A percentile compares a stretch with the other conserved stretches of the same genome.
phyloP scores from a whole-genome alignment of 2,888 invertebrate species.

The Lepas anatifera region DNA sequence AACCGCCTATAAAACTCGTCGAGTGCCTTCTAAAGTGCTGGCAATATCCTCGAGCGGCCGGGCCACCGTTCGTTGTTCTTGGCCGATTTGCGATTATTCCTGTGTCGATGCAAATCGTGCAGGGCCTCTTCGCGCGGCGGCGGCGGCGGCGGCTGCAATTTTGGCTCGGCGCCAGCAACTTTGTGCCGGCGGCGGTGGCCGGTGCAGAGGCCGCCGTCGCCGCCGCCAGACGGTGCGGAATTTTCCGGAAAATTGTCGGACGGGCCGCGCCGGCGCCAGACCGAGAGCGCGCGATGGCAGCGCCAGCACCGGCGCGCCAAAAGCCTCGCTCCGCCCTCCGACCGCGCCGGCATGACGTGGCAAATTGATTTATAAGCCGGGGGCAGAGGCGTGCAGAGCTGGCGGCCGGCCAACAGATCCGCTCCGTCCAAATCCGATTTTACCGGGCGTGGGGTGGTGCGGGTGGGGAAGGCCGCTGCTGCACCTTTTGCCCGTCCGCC shows the following conservation, averaged over 20 bases:
- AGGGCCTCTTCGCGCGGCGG: conserved; percentile 28
- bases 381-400: no score
- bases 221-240: not conserved
- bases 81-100: conserved; percentile 11
- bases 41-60: not conserved
- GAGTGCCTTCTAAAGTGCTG: not conserved
- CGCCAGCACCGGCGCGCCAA: not conserved
- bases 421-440: no score
- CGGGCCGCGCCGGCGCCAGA: not conserved
- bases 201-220: not conserved
- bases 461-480: no score
- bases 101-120: not conserved
- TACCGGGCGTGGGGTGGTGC: no score
- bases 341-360: not conserved
- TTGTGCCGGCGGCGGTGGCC: not conserved
- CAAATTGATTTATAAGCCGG: not conserved
- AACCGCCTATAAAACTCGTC: not conserved
- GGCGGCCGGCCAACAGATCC: no score
- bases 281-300: not conserved
- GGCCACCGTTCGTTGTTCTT: not conserved
- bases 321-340: no score
- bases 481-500: no score
- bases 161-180: conserved; percentile 14
- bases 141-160: conserved; percentile 28
- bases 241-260: not conserved